Conservation (phyloP, 2,113 vertebrate species). For the Leptobrachium ailaonicum region DNA sequence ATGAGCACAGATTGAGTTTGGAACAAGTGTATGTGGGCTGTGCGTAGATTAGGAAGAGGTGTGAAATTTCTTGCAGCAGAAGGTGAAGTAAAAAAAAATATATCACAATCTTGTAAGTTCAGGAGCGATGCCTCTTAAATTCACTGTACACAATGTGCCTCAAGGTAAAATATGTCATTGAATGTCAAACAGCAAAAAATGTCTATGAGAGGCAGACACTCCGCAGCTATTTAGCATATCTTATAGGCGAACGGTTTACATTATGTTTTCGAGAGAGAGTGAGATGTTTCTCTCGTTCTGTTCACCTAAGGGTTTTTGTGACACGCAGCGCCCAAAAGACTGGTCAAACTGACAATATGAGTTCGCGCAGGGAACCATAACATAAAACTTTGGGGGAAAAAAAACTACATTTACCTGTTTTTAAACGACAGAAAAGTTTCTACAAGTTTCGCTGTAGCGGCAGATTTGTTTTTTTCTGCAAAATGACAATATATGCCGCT, state of each 20-base stretch:
- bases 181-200: slow-evolving; percentile 42
- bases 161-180: slow-evolving; percentile 36
- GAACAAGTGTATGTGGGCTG: slow-evolving; percentile 41
- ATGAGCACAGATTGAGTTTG: slow-evolving; percentile 43
- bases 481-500: too few species aligned
- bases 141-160: slow-evolving; percentile 46
- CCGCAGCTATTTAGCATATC: slow-evolving; percentile 22
- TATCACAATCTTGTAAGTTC: slow-evolving; percentile 32
- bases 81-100: slow-evolving; percentile 13
- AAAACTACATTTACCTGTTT: neutral
- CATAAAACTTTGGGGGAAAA: neutral
- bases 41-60: slow-evolving; percentile 33
- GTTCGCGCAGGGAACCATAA: neutral
- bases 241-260: slow-evolving; percentile 32
- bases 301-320: slow-evolving; percentile 18
- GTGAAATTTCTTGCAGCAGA: slow-evolving; percentile 45
- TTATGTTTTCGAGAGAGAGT: slow-evolving; percentile 27
- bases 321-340: neutral
- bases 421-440: neutral
- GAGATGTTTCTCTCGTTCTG: slow-evolving; percentile 17
- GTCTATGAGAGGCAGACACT: slow-evolving; percentile 13
- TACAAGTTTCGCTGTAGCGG: too few species aligned
- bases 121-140: slow-evolving; percentile 54
- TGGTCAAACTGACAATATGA: slow-evolving; percentile 11
- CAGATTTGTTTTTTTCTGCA: too few species aligned